A percentile compares a stretch with the other conserved stretches of the same genome.
phyloP scores from a whole-genome alignment of 2,888 invertebrate genomes.

The Polyommatus icarus region DNA sequence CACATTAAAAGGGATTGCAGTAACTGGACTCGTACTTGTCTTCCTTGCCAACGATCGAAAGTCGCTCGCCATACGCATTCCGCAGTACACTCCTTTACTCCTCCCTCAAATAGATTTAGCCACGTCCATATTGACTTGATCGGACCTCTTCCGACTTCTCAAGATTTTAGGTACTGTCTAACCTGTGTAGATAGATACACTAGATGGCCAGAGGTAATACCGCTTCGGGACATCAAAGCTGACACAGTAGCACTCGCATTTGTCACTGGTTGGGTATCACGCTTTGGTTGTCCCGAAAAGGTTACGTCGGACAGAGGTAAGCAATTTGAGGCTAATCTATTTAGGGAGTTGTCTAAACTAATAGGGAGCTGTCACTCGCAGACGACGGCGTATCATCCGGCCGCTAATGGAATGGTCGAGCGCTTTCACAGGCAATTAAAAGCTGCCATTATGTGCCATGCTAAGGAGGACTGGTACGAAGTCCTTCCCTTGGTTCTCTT shows the following conservation, averaged over 20 bases:
- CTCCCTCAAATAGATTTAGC: constrained; percentile 45
- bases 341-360: constrained; percentile 11
- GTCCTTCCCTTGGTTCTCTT: constrained; percentile 13
- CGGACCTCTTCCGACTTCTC: constrained; percentile 52
- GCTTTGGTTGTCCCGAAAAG: constrained; percentile 32
- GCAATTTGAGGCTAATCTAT: constrained; percentile 31
- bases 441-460: constrained; percentile 28
- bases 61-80: constrained; percentile 45
- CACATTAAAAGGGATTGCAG: constrained; percentile 48
- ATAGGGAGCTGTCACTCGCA: constrained; percentile 18
- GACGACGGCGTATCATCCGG: background rate
- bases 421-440: constrained; percentile 32
- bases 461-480: constrained; percentile 11
- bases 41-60: constrained; percentile 51
- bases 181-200: constrained; percentile 52
- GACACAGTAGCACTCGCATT: constrained; percentile 42
- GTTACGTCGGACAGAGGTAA: constrained; percentile 32
- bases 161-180: constrained; percentile 49
- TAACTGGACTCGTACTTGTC: constrained; percentile 44
- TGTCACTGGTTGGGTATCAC: constrained; percentile 28
- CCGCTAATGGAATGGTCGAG: constrained; percentile 23
- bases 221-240: constrained; percentile 50
- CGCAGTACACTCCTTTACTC: constrained; percentile 41
- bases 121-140: constrained; percentile 64
- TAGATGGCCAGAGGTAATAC: constrained; percentile 47